These are phyloP conservation scores for Synanthedon vespiformis DNA, from an alignment of 2,888 invertebrate genomes.

Conservation along the genomic window DNA sequence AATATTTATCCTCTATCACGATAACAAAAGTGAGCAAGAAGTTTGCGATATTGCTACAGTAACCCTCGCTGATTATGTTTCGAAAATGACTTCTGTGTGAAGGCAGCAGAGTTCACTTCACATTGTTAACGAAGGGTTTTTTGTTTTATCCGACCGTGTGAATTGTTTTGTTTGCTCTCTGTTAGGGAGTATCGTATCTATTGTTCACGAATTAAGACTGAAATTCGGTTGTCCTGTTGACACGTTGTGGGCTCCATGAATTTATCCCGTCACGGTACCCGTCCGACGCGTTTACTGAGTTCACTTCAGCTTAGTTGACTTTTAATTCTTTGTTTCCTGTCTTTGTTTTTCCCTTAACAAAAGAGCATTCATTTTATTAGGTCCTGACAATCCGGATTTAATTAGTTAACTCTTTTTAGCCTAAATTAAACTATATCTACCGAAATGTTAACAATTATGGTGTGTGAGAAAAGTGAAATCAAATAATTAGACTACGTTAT, in stretches of 20 bases:
- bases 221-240: slow-evolving; percentile 5
- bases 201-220: slow-evolving; percentile 8
- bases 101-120: slow-evolving; percentile 5
- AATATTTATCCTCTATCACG: slow-evolving; percentile 48
- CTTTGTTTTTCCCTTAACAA: background rate
- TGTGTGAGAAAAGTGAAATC: no score
- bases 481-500: no score
- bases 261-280: slow-evolving; percentile 16
- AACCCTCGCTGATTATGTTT: slow-evolving; percentile 8
- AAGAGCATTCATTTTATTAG: no score
- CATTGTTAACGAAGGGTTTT: slow-evolving; percentile 8
- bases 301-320: slow-evolving; percentile 8
- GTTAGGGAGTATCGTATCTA: slow-evolving; percentile 16
- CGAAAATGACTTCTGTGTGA: slow-evolving; percentile 16
- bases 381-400: no score
- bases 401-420: no score
- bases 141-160: slow-evolving; percentile 14
- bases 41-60: slow-evolving; percentile 22
- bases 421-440: no score
- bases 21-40: slow-evolving; percentile 41
- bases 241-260: slow-evolving; percentile 11
- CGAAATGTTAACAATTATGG: no score
- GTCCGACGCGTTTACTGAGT: slow-evolving; percentile 22
- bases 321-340: background rate
- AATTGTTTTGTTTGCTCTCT: slow-evolving; percentile 8